Conservation (phyloP, 2,113 vertebrate species). For the Candoia aspera region DNA sequence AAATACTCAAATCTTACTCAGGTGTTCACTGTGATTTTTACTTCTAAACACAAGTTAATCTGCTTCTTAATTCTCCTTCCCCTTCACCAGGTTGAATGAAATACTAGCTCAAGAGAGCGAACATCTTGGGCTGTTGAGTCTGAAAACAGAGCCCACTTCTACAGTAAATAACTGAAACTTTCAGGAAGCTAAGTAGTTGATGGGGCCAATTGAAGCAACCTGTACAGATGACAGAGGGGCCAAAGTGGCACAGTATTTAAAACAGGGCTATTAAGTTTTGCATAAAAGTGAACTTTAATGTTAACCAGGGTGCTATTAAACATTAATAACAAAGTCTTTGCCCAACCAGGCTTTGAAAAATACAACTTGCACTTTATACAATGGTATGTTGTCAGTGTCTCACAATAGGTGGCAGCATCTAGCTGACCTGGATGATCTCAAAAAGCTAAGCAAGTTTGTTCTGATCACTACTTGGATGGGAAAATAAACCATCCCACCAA, state of each 20-base stretch:
- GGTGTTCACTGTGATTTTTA: neutral
- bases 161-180: neutral
- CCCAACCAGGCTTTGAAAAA: neutral
- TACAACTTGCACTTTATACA: neutral
- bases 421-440: neutral
- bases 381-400: neutral
- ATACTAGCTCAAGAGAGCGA: neutral
- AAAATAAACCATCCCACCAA: neutral
- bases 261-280: neutral
- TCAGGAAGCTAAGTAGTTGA: neutral
- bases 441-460: neutral
- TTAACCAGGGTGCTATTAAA: neutral
- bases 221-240: neutral
- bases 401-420: neutral
- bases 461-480: neutral
- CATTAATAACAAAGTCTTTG: neutral
- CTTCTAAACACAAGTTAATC: neutral
- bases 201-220: neutral
- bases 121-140: neutral
- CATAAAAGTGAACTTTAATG: neutral
- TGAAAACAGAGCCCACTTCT: neutral
- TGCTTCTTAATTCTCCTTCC: neutral
- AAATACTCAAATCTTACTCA: neutral
- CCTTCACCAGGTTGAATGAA: neutral
- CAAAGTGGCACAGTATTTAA: neutral